These are phyloP conservation scores for Himalopsyche tibetana DNA, from an alignment of 2,888 invertebrate genomes.

Conservation along the genomic window DNA sequence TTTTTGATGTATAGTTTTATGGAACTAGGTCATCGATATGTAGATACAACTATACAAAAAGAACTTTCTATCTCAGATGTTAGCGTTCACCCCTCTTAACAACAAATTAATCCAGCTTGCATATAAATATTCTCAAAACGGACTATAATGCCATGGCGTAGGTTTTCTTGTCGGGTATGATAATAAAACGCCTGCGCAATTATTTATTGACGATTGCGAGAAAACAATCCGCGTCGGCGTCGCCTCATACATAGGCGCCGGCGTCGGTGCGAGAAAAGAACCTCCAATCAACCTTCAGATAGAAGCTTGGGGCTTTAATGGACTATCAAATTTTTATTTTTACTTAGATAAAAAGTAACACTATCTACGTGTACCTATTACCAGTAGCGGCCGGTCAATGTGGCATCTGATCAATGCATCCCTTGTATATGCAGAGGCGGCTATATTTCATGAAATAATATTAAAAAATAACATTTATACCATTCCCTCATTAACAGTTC, in stretches of 20 bases:
- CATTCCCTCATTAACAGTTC: too few species aligned
- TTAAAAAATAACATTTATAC: too few species aligned
- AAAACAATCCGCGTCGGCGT: background rate
- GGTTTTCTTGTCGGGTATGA: slow-evolving; percentile 20
- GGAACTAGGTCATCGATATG: too few species aligned
- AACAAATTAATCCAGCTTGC: background rate
- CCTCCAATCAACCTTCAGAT: background rate
- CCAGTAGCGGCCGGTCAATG: too few species aligned
- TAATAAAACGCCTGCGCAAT: slow-evolving; percentile 21
- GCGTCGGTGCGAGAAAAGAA: slow-evolving; percentile 2
- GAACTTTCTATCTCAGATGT: too few species aligned
- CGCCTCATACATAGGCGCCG: background rate
- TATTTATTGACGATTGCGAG: background rate
- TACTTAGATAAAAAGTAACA: too few species aligned
- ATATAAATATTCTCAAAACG: background rate
- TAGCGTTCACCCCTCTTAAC: background rate
- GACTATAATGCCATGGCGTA: background rate
- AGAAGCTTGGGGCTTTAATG: background rate
- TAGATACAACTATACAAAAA: too few species aligned
- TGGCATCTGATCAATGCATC: too few species aligned
- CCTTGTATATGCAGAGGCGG: too few species aligned
- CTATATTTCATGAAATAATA: too few species aligned
- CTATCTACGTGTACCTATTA: too few species aligned
- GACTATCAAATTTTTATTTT: background rate
- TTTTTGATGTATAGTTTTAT: too few species aligned